Evolutionary conservation across 2,113 vertebrate genomes (phyloP), one percentile per base, ranked within the genome.

Genomic region (Odobenus rosmarus): DNA sequence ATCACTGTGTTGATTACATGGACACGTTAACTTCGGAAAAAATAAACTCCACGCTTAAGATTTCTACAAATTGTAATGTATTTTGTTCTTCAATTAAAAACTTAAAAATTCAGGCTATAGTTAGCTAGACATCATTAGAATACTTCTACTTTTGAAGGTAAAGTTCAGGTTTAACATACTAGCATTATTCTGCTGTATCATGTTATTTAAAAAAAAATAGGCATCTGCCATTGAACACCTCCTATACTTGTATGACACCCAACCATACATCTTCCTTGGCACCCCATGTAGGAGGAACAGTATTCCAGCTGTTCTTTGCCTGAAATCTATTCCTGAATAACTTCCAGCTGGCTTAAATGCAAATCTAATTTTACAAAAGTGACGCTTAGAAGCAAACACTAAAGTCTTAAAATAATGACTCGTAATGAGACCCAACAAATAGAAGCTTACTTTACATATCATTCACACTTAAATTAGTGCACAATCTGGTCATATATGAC

Each of bases 341-440:
- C 7, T 79, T 79, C 33, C 72, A 90, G 36, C 33, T 83, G 90
- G 33, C 13, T 72, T 36, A 72, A 83, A 36, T 53, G 26, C 39
- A 92, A 82, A 77, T 59, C 49, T 90, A 39, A 83, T 88, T 88
- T 81, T 77, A 81, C 23, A 31, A 12, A 19, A 12, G 4, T 51
- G 51, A 94, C 64, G 18, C 19, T 89, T 64, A 46, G 18, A 92
- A 79, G 16, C 7, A 88, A 55, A 90, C 13, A 64, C 67, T 42
- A 92, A 69, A 49, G 28, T 90, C 31, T 89, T 96, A 86, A 95
- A 74, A 81, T 19, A 86, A 61, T 84, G 28, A 12, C 31, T 46
- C 31, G 26, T 11, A 28, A 4, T n/a, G 59, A 88, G 6, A 72
- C 42, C 18, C 24, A 49, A 57, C 24, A 76, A 84, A 79, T 57